Conservation (phyloP, 1,140 invertebrate genomes). For the Drosophila biarmipes region DNA sequence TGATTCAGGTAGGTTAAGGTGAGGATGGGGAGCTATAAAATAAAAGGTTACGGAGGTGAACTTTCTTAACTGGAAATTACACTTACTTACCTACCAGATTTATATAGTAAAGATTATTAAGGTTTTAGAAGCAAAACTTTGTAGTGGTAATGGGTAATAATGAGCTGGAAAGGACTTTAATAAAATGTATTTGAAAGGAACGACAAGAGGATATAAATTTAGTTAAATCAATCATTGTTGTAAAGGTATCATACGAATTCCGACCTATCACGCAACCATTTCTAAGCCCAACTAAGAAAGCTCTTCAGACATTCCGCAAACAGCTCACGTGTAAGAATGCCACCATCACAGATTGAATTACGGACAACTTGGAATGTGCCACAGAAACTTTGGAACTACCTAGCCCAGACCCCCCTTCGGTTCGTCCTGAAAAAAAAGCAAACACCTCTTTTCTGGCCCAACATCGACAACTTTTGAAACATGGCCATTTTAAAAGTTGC, state of each 20-base stretch:
- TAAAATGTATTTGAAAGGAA: too few relatives aligned
- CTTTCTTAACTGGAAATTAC: not conserved
- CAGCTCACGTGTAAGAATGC: conserved; percentile 70
- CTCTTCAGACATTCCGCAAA: conserved; percentile 56
- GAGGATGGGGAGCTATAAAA: not conserved
- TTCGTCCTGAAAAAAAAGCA: not conserved
- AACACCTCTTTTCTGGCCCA: not conserved
- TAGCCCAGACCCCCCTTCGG: not conserved
- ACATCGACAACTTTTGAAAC: conserved; percentile 54
- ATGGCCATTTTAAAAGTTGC: conserved; percentile 66
- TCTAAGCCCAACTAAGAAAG: conserved; percentile 26
- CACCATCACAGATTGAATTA: conserved; percentile 76
- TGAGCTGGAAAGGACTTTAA: too few relatives aligned
- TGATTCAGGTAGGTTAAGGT: conserved; percentile 7
- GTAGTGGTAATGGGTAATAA: too few relatives aligned
- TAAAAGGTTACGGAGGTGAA: not conserved
- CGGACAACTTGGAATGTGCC: conserved; percentile 49
- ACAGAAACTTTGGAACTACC: conserved; percentile 52
- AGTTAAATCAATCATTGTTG: not conserved
- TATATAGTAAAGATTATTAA: not conserved
- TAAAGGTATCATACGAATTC: not conserved
- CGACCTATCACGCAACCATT: not conserved
- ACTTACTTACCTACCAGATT: not conserved
- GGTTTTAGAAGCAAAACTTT: not conserved
- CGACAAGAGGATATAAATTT: too few relatives aligned